These are phyloP conservation scores for Stenolophus ochropezus DNA, from an alignment of 2,888 invertebrate genomes.

Conservation along the genomic window DNA sequence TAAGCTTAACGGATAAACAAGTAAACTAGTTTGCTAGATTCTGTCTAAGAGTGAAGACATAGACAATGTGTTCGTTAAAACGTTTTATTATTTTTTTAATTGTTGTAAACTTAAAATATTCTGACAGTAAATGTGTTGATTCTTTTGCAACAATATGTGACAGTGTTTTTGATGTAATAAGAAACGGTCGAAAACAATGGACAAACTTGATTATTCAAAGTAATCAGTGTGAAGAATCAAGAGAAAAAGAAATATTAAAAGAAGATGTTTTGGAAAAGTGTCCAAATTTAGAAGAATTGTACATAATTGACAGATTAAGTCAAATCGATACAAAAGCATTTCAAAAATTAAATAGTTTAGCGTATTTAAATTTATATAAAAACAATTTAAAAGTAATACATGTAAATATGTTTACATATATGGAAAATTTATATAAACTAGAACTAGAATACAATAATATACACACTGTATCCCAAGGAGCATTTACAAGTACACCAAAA, in stretches of 20 bases:
- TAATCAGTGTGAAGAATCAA: conserved; percentile 47
- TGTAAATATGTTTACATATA: conserved; percentile 58
- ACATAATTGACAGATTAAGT: conserved; percentile 56
- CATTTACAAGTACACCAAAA: conserved; percentile 54
- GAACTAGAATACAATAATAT: conserved; percentile 61
- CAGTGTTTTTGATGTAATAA: conserved; percentile 57
- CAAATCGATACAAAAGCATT: conserved; percentile 59
- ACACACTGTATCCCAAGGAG: conserved; percentile 57
- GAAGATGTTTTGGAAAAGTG: conserved; percentile 43
- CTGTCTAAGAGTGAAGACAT: not conserved
- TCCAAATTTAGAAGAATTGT: conserved; percentile 61
- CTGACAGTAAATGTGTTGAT: conserved; percentile 34
- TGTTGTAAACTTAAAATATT: conserved; percentile 14
- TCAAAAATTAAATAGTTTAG: conserved; percentile 55
- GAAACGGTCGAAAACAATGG: conserved; percentile 60
- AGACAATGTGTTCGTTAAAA: not conserved
- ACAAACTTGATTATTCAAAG: conserved; percentile 60
- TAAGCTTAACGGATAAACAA: conserved; percentile 14
- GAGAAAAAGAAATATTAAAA: conserved; percentile 55
- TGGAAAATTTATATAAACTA: conserved; percentile 59
- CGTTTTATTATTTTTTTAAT: conserved; percentile 1
- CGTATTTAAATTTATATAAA: conserved; percentile 61
- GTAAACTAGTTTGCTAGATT: not conserved
- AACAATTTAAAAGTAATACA: conserved; percentile 60
- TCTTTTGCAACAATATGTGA: conserved; percentile 61